Percentiles rank a stretch among this genome's conserved stretches.
Evolutionary conservation across 2,888 invertebrate genomes (phyloP).

Genomic region (Cerceris rybyensis): DNA sequence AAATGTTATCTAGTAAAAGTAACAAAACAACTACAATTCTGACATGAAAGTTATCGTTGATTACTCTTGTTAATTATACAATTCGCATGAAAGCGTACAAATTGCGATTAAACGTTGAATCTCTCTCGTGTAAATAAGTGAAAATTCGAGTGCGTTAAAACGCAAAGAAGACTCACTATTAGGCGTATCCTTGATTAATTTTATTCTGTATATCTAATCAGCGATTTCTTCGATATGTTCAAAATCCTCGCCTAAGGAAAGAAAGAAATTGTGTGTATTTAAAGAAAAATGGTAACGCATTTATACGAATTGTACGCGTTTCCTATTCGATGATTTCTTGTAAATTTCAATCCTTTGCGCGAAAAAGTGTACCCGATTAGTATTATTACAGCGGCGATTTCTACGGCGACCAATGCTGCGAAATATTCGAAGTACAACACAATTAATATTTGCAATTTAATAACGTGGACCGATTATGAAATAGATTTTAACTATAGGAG

Average conservation of each 20-base stretch:
- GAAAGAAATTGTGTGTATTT: neutral
- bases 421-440: neutral
- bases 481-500: neutral
- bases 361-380: neutral
- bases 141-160: too few species aligned
- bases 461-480: neutral
- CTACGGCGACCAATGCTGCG: neutral
- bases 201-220: neutral
- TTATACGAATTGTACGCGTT: conserved; percentile 1
- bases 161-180: too few species aligned
- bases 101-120: too few species aligned
- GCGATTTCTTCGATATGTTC: neutral
- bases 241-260: too few species aligned
- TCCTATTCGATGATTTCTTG: neutral
- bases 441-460: too few species aligned
- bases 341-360: neutral
- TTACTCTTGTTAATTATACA: too few species aligned
- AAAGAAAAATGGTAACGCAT: neutral
- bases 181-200: too few species aligned
- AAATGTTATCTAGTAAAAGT: too few species aligned
- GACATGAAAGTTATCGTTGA: too few species aligned
- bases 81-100: too few species aligned
- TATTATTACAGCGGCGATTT: conserved; percentile 1
- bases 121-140: too few species aligned
- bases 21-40: too few species aligned